phyloP scores from a whole-genome alignment of 2,797 vertebrate genomes.

The Luscinia luscinia region DNA sequence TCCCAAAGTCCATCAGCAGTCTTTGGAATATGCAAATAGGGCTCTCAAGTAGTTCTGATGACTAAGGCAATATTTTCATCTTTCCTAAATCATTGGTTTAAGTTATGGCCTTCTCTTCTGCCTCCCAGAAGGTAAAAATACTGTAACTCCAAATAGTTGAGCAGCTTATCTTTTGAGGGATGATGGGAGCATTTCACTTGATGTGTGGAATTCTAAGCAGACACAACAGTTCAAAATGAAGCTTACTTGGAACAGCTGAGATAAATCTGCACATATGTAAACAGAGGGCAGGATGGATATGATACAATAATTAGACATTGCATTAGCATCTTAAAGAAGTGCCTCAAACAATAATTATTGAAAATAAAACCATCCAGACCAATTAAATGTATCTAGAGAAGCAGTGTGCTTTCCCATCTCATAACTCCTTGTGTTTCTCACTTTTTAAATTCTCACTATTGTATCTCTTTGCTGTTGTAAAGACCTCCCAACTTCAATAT shows the following conservation, averaged over 20 bases:
- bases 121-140: neutral
- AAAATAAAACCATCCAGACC: neutral
- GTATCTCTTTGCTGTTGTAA: neutral
- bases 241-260: neutral
- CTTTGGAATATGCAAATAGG: neutral
- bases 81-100: neutral
- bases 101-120: neutral
- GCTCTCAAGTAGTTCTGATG: neutral
- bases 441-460: neutral
- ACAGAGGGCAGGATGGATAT: neutral
- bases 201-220: neutral
- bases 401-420: neutral
- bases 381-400: conserved; percentile 8
- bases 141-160: neutral
- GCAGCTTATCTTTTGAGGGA: neutral
- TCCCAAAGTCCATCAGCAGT: conserved; percentile 14
- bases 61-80: conserved; percentile 6
- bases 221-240: neutral
- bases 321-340: conserved; percentile 25
- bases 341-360: neutral
- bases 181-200: neutral
- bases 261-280: neutral
- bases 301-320: neutral
- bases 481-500: neutral
- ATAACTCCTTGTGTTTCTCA: neutral